Conservation (phyloP, 2,888 invertebrate genomes). For the Imbricaverruca yamaguchii region DNA sequence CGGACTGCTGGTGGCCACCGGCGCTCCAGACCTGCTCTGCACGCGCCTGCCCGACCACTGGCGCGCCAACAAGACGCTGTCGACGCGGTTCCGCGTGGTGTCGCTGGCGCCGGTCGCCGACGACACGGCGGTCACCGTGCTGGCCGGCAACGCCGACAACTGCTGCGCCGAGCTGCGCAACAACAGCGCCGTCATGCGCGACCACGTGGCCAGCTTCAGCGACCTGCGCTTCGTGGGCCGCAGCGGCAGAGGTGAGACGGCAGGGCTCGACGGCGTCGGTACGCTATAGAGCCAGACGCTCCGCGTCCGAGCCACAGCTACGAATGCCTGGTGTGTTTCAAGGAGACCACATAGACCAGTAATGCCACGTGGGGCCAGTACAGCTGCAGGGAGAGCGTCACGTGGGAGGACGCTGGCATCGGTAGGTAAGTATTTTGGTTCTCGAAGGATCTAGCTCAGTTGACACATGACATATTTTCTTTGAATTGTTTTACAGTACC, state of each 20-base stretch:
- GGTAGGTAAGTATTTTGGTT: no score
- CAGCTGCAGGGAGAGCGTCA: no score
- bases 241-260: constrained; percentile 81
- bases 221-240: constrained; percentile 94
- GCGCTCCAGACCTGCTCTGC: constrained; percentile 49
- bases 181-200: constrained; percentile 91
- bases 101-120: constrained; percentile 86
- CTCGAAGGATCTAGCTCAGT: no score
- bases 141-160: constrained; percentile 96
- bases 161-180: constrained; percentile 89
- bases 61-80: constrained; percentile 82
- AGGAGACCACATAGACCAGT: no score
- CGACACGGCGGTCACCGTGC: constrained; percentile 85
- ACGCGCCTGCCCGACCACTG: constrained; percentile 49
- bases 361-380: no score
- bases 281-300: no score
- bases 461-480: no score
- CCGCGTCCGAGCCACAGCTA: no score
- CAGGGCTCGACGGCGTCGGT: no score
- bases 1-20: constrained; percentile 43
- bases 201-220: constrained; percentile 95
- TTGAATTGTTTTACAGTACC: no score
- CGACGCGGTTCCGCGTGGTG: constrained; percentile 88
- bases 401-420: no score
- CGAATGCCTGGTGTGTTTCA: no score